These are phyloP conservation scores for Atractosteus spatula DNA, from an alignment of 2,113 vertebrate species.

Conservation along the genomic window DNA sequence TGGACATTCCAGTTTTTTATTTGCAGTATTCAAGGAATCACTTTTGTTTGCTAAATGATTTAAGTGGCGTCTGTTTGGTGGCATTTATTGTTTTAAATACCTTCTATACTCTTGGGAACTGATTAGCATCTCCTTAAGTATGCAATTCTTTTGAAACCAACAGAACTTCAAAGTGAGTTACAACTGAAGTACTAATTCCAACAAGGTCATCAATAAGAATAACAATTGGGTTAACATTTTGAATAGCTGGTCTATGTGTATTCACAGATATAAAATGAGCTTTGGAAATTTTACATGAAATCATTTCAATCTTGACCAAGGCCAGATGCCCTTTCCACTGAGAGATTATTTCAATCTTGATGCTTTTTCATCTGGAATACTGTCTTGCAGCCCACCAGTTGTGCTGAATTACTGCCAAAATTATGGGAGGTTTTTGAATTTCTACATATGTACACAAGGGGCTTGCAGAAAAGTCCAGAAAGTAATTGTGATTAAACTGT, in stretches of 20 bases:
- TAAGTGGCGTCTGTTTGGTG: neutral
- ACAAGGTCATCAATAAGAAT: conserved; percentile 2
- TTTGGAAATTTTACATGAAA: conserved; percentile 6
- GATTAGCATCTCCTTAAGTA: conserved; percentile 11
- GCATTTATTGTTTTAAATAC: neutral
- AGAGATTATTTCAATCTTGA: conserved; percentile 37
- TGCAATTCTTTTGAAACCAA: neutral
- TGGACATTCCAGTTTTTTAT: too few species aligned
- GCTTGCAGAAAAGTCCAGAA: conserved; percentile 53
- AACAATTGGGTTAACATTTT: conserved; percentile 2
- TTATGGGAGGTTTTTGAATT: conserved; percentile 46
- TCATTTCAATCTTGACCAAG: conserved; percentile 30
- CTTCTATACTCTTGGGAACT: neutral
- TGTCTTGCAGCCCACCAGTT: conserved; percentile 61
- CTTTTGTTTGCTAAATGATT: neutral
- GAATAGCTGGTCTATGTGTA: conserved; percentile 8
- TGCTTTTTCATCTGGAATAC: conserved; percentile 41
- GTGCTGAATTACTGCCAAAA: conserved; percentile 54
- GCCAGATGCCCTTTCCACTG: conserved; percentile 27
- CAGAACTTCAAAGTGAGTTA: conserved; percentile 1
- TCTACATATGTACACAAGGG: conserved; percentile 46
- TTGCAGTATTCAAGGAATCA: neutral
- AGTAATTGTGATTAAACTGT: neutral
- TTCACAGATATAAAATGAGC: conserved; percentile 6
- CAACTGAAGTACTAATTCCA: conserved; percentile 3